Conservation (phyloP, 1,140 invertebrate species). For the Calliphora vicina region DNA sequence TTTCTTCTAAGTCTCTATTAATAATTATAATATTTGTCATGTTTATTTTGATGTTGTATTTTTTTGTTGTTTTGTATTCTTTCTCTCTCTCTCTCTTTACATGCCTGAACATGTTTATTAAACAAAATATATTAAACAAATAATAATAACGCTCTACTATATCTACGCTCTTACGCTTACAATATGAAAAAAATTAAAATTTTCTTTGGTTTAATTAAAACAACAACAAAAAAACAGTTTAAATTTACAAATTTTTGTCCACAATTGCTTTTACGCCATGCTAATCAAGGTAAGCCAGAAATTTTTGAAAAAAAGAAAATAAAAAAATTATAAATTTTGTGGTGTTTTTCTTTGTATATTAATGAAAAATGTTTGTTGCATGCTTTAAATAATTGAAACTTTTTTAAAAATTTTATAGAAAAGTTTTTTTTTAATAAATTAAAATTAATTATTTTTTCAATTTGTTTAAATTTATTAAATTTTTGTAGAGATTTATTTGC, state of each 20-base stretch:
- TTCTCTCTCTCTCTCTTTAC: constrained; percentile 7
- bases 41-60: background rate
- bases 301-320: background rate
- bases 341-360: constrained; percentile 8
- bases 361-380: too few relatives aligned
- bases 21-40: background rate
- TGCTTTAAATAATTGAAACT: background rate
- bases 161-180: background rate
- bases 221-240: constrained; percentile 48
- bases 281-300: constrained; percentile 55
- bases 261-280: constrained; percentile 62
- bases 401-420: background rate
- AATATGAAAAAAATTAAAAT: background rate
- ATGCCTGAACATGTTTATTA: constrained; percentile 3
- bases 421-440: too few relatives aligned
- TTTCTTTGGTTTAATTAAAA: background rate
- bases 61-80: background rate
- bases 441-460: too few relatives aligned
- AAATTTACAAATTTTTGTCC: constrained; percentile 61
- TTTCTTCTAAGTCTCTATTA: background rate
- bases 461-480: too few relatives aligned
- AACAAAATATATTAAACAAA: background rate
- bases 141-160: background rate
- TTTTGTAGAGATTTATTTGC: too few relatives aligned
- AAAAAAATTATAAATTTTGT: background rate